A percentile compares a stretch with the other conserved stretches of the same genome.
These are phyloP conservation scores for Philereme transversata DNA, from an alignment of 2,888 invertebrate species.

Conservation along the genomic window DNA sequence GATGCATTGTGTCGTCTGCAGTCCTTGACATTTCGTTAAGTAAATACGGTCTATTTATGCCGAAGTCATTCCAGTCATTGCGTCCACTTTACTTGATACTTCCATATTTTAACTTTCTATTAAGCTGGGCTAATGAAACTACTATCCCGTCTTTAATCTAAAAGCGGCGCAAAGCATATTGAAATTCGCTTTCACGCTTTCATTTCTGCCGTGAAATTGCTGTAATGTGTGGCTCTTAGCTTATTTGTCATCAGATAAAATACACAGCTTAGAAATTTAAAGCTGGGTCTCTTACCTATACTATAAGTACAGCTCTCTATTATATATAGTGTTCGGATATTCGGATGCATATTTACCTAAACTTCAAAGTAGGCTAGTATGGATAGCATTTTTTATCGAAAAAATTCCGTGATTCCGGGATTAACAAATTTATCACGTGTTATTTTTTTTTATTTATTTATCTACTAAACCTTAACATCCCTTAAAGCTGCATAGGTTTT, in stretches of 20 bases:
- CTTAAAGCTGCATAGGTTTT: too few species aligned
- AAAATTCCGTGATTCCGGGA: too few species aligned
- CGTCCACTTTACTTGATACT: slow-evolving; percentile 17
- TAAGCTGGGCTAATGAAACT: slow-evolving; percentile 36
- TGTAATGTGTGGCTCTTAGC: slow-evolving; percentile 14
- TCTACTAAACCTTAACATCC: too few species aligned
- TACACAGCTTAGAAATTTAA: not conserved
- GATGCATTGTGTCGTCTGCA: slow-evolving; percentile 11
- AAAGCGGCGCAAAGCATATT: slow-evolving; percentile 32
- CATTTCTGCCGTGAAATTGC: slow-evolving; percentile 29
- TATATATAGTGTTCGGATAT: too few species aligned
- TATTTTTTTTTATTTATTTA: too few species aligned
- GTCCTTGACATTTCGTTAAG: slow-evolving; percentile 26
- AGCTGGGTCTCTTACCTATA: slow-evolving; percentile 1
- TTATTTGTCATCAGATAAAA: slow-evolving; percentile 20
- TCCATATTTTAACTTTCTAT: slow-evolving; percentile 37
- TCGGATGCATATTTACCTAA: too few species aligned
- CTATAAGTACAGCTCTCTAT: too few species aligned
- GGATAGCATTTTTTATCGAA: too few species aligned
- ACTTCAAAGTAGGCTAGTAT: too few species aligned
- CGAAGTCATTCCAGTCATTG: slow-evolving; percentile 22
- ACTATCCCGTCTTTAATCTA: slow-evolving; percentile 33
- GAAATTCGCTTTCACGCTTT: slow-evolving; percentile 33
- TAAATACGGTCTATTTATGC: slow-evolving; percentile 2
- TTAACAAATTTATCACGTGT: too few species aligned